Percentiles rank a stretch among this genome's conserved stretches.
Evolutionary conservation across 2,888 invertebrate species (phyloP).

Genomic region (Caenorhabditis sinica): DNA sequence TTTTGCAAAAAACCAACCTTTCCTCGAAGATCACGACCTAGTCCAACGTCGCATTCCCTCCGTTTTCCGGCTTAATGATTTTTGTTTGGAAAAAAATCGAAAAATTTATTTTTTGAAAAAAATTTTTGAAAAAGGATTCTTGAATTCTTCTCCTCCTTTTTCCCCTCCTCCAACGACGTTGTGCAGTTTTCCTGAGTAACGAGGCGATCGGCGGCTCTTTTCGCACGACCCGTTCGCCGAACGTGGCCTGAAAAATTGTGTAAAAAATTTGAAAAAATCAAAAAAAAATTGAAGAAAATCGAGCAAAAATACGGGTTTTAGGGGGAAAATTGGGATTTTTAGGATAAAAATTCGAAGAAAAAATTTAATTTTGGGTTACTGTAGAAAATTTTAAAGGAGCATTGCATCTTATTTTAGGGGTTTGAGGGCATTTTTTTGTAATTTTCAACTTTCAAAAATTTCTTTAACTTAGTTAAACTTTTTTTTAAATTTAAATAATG

Average conservation of each 20-base stretch:
- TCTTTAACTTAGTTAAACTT: not conserved
- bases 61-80: conserved; percentile 36
- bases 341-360: not conserved
- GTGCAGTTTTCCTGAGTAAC: conserved; percentile 20
- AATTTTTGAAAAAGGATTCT: not conserved
- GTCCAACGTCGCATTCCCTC: conserved; percentile 64
- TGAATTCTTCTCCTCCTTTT: not conserved
- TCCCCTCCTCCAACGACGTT: conserved; percentile 59
- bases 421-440: not conserved
- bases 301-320: too few species aligned
- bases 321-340: not conserved
- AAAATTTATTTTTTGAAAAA: not conserved
- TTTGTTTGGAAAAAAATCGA: conserved; percentile 11
- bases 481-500: too few species aligned
- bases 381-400: not conserved
- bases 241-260: conserved; percentile 44
- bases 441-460: not conserved
- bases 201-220: conserved; percentile 54
- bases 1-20: conserved; percentile 8
- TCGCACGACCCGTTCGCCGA: conserved; percentile 54
- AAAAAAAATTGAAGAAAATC: not conserved
- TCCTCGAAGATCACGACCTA: conserved; percentile 26
- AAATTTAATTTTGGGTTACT: not conserved
- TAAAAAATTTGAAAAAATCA: not conserved
- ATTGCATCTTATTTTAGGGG: not conserved